Evolutionary conservation across 2,888 invertebrate species (phyloP), one percentile per base, ranked within the genome.

Genomic region (Dusona sp.): DNA sequence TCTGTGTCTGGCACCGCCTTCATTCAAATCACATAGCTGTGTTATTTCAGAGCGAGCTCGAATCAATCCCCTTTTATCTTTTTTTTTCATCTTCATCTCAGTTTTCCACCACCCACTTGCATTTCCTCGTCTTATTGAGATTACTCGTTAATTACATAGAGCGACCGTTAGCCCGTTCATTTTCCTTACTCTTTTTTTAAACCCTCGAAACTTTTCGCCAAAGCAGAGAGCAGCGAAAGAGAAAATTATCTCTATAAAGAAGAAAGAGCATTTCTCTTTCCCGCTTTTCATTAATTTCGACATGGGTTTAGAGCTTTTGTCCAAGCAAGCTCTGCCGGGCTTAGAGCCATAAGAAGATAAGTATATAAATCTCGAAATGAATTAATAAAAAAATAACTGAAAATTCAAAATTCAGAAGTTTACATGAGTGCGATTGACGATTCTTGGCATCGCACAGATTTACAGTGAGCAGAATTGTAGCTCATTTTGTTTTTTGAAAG

Each of bases 141-240:
- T 92, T 89, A 90, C 90, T 91, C 90, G 91, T 92, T 92, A 92
- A 92, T 92, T 92, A 92, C 90, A 90, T 87, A 83, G 83, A 85
- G 90, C n/a, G n/a, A n/a, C 88, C 79, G 70, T 75, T 67, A 80
- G 74, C 61, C 48, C 73, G 65, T 81, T 79, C 82, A 61, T 85
- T 84, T 85, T 67, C 70, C 57, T 86, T 79, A 42, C 75, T 81
- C 80, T 83, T 79, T 79, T 78, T 74, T 78, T 48, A 77, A 68
- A 81, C 73, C 68, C 79, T 72, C 67, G 16, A 42, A 88, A 91
- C 86, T 86, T 87, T 88, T 84, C 74, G 68, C 81, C 16, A 67
- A 64, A 78, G 84, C 74, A 72, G 57, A 79, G 16, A 70, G 64
- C 65, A 51, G 77, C 54, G 36, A 72, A 74, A 57, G 22, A 65